Conservation (phyloP, 1,140 invertebrate species). For the Euura lappo region DNA sequence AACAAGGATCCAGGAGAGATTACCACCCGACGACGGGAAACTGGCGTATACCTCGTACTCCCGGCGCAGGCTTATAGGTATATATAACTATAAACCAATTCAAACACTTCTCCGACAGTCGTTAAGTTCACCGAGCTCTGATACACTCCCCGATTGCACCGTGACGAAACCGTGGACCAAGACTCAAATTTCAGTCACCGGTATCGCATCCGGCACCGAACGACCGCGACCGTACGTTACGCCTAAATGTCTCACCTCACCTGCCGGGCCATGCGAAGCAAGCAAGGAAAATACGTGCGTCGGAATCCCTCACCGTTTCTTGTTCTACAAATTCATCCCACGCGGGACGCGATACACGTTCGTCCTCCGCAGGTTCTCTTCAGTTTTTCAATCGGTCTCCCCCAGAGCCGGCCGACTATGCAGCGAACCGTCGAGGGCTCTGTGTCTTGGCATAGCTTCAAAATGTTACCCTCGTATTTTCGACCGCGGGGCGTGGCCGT, state of each 20-base stretch:
- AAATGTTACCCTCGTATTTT: slow-evolving; percentile 13
- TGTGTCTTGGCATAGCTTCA: slow-evolving; percentile 10
- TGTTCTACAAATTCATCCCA: too few species aligned
- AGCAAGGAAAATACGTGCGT: too few species aligned
- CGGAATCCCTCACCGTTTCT: too few species aligned
- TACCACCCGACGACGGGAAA: not conserved
- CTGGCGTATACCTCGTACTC: not conserved
- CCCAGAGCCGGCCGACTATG: not conserved
- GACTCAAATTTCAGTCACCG: not conserved
- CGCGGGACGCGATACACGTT: too few species aligned
- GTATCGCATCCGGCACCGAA: not conserved
- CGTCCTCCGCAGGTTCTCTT: too few species aligned
- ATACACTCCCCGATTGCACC: not conserved
- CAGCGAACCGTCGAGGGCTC: not conserved
- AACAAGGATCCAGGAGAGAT: slow-evolving; percentile 1
- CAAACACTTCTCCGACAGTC: not conserved
- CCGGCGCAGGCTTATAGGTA: not conserved
- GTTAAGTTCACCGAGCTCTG: not conserved
- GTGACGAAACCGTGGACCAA: not conserved
- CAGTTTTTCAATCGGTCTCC: too few species aligned
- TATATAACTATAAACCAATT: not conserved
- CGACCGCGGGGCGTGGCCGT: slow-evolving; percentile 3
- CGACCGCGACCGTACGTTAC: not conserved
- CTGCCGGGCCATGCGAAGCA: too few species aligned
- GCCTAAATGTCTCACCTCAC: not conserved